Conservation (phyloP, 2,797 vertebrate species). For the Pelobates cultripes region DNA sequence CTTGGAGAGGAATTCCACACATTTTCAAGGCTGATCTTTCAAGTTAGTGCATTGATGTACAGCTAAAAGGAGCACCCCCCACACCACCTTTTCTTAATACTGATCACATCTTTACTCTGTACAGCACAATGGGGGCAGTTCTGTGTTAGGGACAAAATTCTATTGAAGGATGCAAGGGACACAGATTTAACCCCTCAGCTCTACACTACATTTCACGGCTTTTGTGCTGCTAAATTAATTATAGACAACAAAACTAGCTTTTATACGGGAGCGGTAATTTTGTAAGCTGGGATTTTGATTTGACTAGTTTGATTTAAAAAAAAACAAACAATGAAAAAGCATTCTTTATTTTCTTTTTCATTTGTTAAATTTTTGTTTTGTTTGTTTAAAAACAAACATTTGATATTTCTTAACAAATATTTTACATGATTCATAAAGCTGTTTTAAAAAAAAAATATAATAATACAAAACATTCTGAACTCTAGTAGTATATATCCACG, state of each 20-base stretch:
- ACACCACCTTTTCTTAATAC: conserved; percentile 52
- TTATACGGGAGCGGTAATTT: too few species aligned
- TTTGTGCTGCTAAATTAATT: neutral
- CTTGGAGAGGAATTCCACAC: conserved; percentile 56
- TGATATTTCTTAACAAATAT: too few species aligned
- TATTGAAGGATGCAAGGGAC: conserved; percentile 37
- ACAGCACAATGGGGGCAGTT: conserved; percentile 50
- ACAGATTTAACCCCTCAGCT: conserved; percentile 38
- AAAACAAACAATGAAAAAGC: too few species aligned
- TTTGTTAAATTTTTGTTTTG: too few species aligned
- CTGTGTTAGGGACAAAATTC: conserved; percentile 41
- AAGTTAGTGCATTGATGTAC: conserved; percentile 54
- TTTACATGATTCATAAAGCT: too few species aligned
- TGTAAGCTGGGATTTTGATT: too few species aligned
- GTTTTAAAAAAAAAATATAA: too few species aligned
- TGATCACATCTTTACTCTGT: conserved; percentile 47
- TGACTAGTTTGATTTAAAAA: too few species aligned
- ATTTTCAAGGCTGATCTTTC: conserved; percentile 54
- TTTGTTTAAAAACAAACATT: too few species aligned
- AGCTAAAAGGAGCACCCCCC: conserved; percentile 52
- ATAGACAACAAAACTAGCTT: neutral
- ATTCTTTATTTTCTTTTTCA: too few species aligned
- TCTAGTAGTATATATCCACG: too few species aligned
- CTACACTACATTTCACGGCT: neutral
- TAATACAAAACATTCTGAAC: too few species aligned